phyloP scores from a whole-genome alignment of 2,888 invertebrate species.

The Lepidocyrtoides sp. region DNA sequence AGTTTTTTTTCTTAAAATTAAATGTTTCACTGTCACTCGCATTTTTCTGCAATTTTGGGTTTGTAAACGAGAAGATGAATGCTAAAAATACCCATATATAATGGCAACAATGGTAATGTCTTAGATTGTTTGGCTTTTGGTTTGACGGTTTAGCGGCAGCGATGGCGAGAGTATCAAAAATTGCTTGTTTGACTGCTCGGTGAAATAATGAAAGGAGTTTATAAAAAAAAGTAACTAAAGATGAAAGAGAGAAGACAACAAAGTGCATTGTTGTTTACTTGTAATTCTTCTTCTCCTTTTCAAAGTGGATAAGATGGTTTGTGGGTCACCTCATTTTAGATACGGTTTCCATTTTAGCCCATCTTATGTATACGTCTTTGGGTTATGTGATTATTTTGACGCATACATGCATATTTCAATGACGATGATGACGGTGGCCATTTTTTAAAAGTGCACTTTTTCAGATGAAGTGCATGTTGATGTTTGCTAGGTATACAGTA shows the following conservation, averaged over 20 bases:
- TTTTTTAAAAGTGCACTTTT: constrained; percentile 24
- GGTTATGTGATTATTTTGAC: constrained; percentile 14
- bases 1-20: not conserved
- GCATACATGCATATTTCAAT: not conserved
- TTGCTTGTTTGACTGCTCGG: constrained; percentile 39
- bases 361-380: not conserved
- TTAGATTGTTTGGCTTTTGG: constrained; percentile 28
- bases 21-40: constrained; percentile 57
- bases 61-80: constrained; percentile 62
- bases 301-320: constrained; percentile 71
- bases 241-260: constrained; percentile 59
- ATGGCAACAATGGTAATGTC: constrained; percentile 44
- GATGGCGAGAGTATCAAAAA: constrained; percentile 29
- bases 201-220: constrained; percentile 52
- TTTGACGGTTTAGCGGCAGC: not conserved
- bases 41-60: constrained; percentile 57
- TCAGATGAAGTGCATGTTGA: not conserved
- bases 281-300: constrained; percentile 56
- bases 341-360: constrained; percentile 75
- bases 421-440: constrained; percentile 18
- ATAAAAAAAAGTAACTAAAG: constrained; percentile 12
- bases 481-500: no score
- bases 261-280: constrained; percentile 68
- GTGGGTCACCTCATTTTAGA: constrained; percentile 80
- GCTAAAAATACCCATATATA: constrained; percentile 57